Conservation (phyloP, 2,797 vertebrate species). For the Moxostoma hubbsi region DNA sequence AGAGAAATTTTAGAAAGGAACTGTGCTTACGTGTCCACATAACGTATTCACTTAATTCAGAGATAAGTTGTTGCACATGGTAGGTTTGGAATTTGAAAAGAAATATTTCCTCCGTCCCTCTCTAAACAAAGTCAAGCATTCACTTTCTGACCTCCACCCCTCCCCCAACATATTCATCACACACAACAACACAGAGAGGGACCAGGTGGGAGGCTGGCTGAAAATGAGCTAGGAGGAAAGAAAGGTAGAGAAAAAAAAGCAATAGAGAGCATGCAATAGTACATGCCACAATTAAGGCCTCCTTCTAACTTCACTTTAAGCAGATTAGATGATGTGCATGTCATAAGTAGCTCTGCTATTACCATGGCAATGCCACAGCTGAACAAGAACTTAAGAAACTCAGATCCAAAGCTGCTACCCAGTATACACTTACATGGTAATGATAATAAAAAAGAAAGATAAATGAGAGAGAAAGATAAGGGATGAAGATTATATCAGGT, state of each 20-base stretch:
- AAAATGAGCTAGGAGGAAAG: conserved; percentile 13
- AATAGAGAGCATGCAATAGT: conserved; percentile 11
- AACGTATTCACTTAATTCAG: conserved; percentile 26
- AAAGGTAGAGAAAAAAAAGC: conserved; percentile 2
- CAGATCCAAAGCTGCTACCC: background rate
- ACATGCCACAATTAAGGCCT: conserved; percentile 30
- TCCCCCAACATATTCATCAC: no score
- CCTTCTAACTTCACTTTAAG: conserved; percentile 23
- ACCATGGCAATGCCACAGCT: conserved; percentile 27
- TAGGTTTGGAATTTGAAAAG: conserved; percentile 8
- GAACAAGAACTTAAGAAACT: background rate
- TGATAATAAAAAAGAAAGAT: background rate
- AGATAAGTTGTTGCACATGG: conserved; percentile 42
- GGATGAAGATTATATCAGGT: background rate
- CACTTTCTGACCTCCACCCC: conserved; percentile 13
- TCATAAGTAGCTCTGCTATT: conserved; percentile 43
- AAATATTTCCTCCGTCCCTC: conserved; percentile 3
- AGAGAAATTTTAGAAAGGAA: background rate
- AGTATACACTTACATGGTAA: background rate
- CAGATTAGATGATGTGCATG: conserved; percentile 47
- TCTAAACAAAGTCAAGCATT: conserved; percentile 45
- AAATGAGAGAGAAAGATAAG: background rate
- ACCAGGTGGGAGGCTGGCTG: conserved; percentile 2
- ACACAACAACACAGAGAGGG: background rate
- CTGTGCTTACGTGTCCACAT: background rate